Evolutionary conservation across 2,888 invertebrate genomes (phyloP).

Genomic region (Polietes domitor): DNA sequence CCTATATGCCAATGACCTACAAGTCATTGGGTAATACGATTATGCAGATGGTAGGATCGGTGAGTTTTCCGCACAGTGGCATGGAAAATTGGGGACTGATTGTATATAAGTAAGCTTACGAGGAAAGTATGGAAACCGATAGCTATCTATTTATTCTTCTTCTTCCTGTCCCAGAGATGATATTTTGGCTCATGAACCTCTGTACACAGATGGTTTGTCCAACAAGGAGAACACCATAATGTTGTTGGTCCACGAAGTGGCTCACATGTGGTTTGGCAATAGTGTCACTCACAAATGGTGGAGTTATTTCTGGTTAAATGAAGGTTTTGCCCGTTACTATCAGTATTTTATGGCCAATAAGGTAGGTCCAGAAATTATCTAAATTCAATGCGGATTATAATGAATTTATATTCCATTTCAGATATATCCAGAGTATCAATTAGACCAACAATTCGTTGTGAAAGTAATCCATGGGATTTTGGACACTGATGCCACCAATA

Average conservation of each 20-base stretch:
- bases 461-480: conserved; percentile 86
- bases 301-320: conserved; percentile 84
- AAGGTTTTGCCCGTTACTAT: conserved; percentile 86
- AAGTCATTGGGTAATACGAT: conserved; percentile 82
- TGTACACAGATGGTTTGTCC: conserved; percentile 73
- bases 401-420: too few relatives aligned
- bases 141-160: too few relatives aligned
- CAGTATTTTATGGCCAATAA: conserved; percentile 83
- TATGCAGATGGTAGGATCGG: conserved; percentile 89
- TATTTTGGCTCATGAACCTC: conserved; percentile 71
- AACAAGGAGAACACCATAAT: conserved; percentile 81
- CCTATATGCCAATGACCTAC: conserved; percentile 87
- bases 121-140: conserved; percentile 75
- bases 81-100: conserved; percentile 97
- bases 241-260: conserved; percentile 81
- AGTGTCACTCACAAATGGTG: conserved; percentile 82
- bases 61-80: conserved; percentile 89
- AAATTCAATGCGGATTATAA: too few relatives aligned
- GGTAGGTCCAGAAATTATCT: conserved; percentile 78
- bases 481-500: conserved; percentile 82
- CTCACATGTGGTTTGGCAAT: conserved; percentile 87
- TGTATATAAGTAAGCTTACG: conserved; percentile 89
- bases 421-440: conserved; percentile 85
- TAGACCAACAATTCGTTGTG: conserved; percentile 86
- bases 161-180: conserved; percentile 72